A percentile compares a stretch with the other conserved stretches of the same genome.
These are phyloP conservation scores for Leucophenga maculata DNA, from an alignment of 2,888 invertebrate species.

Conservation along the genomic window DNA sequence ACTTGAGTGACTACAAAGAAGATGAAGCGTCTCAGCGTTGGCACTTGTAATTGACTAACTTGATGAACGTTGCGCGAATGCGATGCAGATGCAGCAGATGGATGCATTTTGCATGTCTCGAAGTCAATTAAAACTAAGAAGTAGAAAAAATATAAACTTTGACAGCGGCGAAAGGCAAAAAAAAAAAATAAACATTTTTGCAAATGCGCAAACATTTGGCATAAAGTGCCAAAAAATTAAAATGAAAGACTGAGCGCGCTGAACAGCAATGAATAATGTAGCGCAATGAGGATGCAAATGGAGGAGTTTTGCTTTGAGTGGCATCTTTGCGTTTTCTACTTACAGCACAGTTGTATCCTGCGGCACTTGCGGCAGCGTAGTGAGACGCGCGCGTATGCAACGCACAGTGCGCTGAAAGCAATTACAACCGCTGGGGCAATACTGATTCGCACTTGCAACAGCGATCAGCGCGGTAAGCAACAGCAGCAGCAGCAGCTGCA, in stretches of 20 bases:
- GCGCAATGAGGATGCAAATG: not conserved
- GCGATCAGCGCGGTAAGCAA: constrained; percentile 32
- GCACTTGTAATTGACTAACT: constrained; percentile 1
- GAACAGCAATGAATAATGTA: constrained; percentile 47
- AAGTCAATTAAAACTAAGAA: too few species aligned
- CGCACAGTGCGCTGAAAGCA: constrained; percentile 67
- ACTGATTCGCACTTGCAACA: constrained; percentile 30
- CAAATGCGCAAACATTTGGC: constrained; percentile 42
- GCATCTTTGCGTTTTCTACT: constrained; percentile 51
- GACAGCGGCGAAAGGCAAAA: too few species aligned
- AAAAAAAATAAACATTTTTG: not conserved
- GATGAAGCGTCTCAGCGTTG: not conserved
- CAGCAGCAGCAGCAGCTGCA: not conserved
- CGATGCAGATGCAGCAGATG: too few species aligned
- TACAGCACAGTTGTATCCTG: constrained; percentile 68
- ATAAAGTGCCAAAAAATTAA: constrained; percentile 3
- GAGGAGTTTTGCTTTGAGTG: not conserved
- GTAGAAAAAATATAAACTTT: too few species aligned
- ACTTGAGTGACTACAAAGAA: not conserved
- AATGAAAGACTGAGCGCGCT: constrained; percentile 31
- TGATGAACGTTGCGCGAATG: not conserved
- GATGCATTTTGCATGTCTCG: too few species aligned
- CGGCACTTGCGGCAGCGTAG: constrained; percentile 63
- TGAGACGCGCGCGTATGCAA: constrained; percentile 66
- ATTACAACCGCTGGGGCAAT: constrained; percentile 67